These are phyloP conservation scores for Lithophane leautieri DNA, from an alignment of 2,888 invertebrate species.

Conservation along the genomic window DNA sequence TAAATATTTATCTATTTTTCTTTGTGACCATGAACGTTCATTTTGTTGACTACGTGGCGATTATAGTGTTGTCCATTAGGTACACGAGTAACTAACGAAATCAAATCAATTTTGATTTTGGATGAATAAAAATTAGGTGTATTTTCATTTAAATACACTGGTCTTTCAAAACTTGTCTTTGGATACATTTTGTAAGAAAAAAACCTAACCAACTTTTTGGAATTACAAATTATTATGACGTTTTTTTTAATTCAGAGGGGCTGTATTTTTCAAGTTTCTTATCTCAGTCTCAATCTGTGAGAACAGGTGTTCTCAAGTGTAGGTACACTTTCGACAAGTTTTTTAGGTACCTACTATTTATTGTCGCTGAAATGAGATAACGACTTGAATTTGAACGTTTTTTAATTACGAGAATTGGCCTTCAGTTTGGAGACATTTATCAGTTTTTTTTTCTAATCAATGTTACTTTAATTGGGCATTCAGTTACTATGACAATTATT, in stretches of 20 bases:
- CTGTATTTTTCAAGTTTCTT: background rate
- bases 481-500: slow-evolving; percentile 50
- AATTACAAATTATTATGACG: background rate
- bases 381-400: background rate
- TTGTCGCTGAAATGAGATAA: background rate
- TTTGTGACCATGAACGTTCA: slow-evolving; percentile 42
- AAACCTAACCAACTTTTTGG: background rate
- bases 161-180: background rate
- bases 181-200: background rate
- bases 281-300: no score
- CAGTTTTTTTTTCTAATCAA: slow-evolving; percentile 17
- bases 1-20: slow-evolving; percentile 30
- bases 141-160: background rate
- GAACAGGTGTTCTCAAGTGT: no score
- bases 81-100: background rate
- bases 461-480: slow-evolving; percentile 43
- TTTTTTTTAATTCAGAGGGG: background rate
- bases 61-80: slow-evolving; percentile 15
- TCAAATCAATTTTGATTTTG: slow-evolving; percentile 1
- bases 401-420: background rate
- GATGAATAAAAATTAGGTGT: background rate
- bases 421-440: slow-evolving; percentile 23
- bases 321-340: background rate
- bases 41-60: slow-evolving; percentile 46
- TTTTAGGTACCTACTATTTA: background rate